These are phyloP conservation scores for Hydraecia micacea DNA, from an alignment of 2,888 invertebrate species.

Conservation along the genomic window DNA sequence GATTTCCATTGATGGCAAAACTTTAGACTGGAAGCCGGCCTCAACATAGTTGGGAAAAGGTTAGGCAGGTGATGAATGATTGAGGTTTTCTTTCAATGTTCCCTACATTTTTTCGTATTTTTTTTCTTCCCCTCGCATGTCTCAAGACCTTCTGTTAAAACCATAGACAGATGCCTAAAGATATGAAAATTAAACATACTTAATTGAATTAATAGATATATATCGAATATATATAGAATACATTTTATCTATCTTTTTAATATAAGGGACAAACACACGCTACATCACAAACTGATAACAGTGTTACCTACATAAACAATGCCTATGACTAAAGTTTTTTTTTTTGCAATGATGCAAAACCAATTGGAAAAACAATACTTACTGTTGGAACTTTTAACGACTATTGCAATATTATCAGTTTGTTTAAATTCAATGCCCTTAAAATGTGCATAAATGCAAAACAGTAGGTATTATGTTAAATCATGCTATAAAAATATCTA, in stretches of 20 bases:
- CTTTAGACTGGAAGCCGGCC: background rate
- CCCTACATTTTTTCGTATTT: background rate
- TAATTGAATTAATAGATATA: no score
- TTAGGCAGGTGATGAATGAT: background rate
- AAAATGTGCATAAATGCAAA: slow-evolving; percentile 2
- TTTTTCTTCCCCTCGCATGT: background rate
- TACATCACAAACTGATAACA: background rate
- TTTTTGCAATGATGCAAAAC: slow-evolving; percentile 33
- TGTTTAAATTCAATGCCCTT: slow-evolving; percentile 35
- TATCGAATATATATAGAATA: no score
- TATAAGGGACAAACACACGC: slow-evolving; percentile 6
- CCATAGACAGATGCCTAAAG: background rate
- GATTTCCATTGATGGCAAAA: background rate
- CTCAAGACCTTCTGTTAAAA: background rate
- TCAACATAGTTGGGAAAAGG: background rate
- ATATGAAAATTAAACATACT: background rate
- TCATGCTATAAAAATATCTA: background rate
- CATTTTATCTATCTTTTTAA: slow-evolving; percentile 3
- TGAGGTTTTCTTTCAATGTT: background rate
- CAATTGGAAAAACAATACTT: background rate
- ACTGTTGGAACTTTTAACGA: slow-evolving; percentile 5
- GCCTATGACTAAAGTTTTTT: background rate
- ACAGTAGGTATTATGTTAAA: background rate
- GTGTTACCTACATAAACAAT: slow-evolving; percentile 2
- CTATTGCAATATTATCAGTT: slow-evolving; percentile 26